phyloP scores from a whole-genome alignment of 2,113 vertebrate genomes.

The Tursiops truncatus region DNA sequence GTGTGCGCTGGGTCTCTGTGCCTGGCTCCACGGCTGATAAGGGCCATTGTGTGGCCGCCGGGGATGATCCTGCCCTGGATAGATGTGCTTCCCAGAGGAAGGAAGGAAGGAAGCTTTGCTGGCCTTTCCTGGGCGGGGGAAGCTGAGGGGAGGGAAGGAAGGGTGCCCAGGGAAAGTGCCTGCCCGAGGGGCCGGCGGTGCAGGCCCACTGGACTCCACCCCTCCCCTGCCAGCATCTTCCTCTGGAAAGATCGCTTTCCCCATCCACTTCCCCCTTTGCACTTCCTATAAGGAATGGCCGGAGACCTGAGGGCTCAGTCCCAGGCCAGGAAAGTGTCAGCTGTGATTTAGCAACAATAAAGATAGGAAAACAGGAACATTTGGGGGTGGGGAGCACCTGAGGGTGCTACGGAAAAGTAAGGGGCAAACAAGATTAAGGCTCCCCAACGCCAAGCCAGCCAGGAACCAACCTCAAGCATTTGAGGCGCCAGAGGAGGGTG shows the following conservation, averaged over 20 bases:
- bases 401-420: constrained; percentile 14
- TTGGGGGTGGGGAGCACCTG: not conserved
- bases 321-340: constrained; percentile 78
- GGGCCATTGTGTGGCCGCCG: constrained; percentile 85
- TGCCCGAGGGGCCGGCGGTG: not conserved
- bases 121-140: constrained; percentile 66
- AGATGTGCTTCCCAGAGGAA: constrained; percentile 83
- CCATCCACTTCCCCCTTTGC: constrained; percentile 47
- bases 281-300: constrained; percentile 73
- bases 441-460: not conserved
- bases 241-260: constrained; percentile 62
- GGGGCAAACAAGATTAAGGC: not conserved
- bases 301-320: constrained; percentile 33
- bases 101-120: constrained; percentile 79
- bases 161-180: not conserved
- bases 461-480: not conserved
- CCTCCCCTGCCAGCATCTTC: constrained; percentile 48
- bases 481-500: not conserved
- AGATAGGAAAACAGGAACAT: constrained; percentile 70
- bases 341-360: constrained; percentile 74
- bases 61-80: constrained; percentile 82
- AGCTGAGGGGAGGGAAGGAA: constrained; percentile 2
- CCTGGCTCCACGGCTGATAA: constrained; percentile 87
- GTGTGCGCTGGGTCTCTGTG: constrained; percentile 75
- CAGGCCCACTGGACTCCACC: not conserved